phyloP scores from a whole-genome alignment of 2,888 invertebrate species.

The Callyntrura guangdongensis region DNA sequence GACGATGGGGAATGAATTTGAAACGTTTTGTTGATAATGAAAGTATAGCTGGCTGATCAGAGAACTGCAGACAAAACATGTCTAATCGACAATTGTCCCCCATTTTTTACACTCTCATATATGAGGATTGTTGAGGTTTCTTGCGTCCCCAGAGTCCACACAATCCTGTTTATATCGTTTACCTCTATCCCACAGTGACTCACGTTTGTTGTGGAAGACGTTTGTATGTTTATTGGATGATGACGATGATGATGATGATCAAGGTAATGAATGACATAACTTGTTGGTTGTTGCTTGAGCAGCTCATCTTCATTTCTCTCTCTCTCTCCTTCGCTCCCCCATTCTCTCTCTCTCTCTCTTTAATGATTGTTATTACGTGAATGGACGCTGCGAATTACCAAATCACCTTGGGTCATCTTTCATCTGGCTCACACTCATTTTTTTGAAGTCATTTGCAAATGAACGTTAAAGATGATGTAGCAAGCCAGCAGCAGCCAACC shows the following conservation, averaged over 20 bases:
- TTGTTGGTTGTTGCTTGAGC: slow-evolving; percentile 70
- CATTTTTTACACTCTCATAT: neutral
- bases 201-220: slow-evolving; percentile 22
- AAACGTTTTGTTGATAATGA: neutral
- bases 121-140: slow-evolving; percentile 15
- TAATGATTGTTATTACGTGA: slow-evolving; percentile 71
- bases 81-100: slow-evolving; percentile 18
- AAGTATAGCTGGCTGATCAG: neutral
- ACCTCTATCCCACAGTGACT: neutral
- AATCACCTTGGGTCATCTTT: slow-evolving; percentile 76
- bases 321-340: neutral
- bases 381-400: slow-evolving; percentile 66
- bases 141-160: neutral
- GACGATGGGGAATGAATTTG: neutral
- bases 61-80: neutral
- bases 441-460: slow-evolving; percentile 61
- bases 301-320: slow-evolving; percentile 69
- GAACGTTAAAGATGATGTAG: slow-evolving; percentile 30
- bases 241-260: slow-evolving; percentile 57
- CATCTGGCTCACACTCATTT: slow-evolving; percentile 58
- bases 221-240: slow-evolving; percentile 40
- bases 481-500: slow-evolving; percentile 2
- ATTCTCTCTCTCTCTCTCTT: neutral
- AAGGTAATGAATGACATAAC: slow-evolving; percentile 70
- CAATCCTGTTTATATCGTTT: neutral